Evolutionary conservation across 2,888 invertebrate genomes (phyloP).

Genomic region (Epistrophella euchroma): DNA sequence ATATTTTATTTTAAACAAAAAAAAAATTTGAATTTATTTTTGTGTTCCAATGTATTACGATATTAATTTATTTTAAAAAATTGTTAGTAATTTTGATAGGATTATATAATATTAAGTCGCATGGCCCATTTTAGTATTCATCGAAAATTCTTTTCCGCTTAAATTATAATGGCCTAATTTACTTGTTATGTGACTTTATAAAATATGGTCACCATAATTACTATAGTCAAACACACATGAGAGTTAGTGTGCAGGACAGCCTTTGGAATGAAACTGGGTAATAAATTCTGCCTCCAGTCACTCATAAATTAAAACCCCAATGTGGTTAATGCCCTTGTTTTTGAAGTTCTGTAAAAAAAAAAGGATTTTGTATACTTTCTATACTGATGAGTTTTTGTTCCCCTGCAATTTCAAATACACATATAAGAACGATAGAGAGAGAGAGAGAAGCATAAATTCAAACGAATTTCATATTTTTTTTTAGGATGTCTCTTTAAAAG

Average conservation of each 20-base stretch:
- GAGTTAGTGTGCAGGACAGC: constrained; percentile 22
- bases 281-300: constrained; percentile 74
- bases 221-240: constrained; percentile 36
- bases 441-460: constrained; percentile 35
- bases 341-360: constrained; percentile 46
- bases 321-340: constrained; percentile 71
- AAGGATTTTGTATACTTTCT: constrained; percentile 26
- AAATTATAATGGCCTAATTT: no score
- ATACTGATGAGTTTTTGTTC: constrained; percentile 53
- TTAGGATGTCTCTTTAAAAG: constrained; percentile 8
- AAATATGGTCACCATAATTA: constrained; percentile 10
- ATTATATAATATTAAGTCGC: no score
- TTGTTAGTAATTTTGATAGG: no score
- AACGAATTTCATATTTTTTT: constrained; percentile 36
- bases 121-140: no score
- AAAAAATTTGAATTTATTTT: no score
- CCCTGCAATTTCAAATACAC: constrained; percentile 20
- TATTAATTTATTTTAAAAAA: no score
- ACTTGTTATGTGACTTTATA: background rate
- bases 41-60: no score
- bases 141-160: no score
- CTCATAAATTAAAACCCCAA: constrained; percentile 74
- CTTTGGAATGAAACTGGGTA: constrained; percentile 53
- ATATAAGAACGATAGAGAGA: background rate
- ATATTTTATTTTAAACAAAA: no score